Base-by-base conservation (phyloP, 2,888 invertebrate genomes). In the Pelosia muscerda region DNA sequence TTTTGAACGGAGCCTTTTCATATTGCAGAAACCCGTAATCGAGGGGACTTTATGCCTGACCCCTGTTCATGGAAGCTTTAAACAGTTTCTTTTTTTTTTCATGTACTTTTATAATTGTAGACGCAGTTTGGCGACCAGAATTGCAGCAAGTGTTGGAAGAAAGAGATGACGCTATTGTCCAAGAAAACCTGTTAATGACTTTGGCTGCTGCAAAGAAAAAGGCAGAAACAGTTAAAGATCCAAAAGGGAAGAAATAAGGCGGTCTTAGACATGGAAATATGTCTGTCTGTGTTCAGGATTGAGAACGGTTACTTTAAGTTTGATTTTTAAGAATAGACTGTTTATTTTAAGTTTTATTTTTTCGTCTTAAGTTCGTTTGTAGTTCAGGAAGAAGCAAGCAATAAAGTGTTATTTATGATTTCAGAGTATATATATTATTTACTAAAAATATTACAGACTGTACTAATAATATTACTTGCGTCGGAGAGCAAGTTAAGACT, bases 131-230 rank as follows among this genome's bases (percentile, higher is more conserved):
- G 88, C 81, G 81, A 42, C 83, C 84, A n/a, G 86, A 88, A 4
- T 69, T 94, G 28, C 70, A 73, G 2, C 76, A 81, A 55, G 91
- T 87, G 1, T 67, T 92, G 19, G 88, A 89, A 69, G 85, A 84
- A 65, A 86, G 92, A 81, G 91, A 92, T 22, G 89, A 90, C 0
- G 89, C 90, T 8, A 88, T 94, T 4, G 83, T 84, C 0, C 77
- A 67, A 13, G 92, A 92, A 65, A 75, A 81, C 1, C 79, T 90
- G 0, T 79, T 77, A 3, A 81, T 88, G 62, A 84, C 79, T 13
- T 25, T 88, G 0, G 90, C 91, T 5, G 88, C 89, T 1, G 84
- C 72, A 0, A 91, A 87, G 74, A 94, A 88, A 77, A 93, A 92
- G 69, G 81, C 78, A 54, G 92, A 92, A 0, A n/a, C 76, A 2